Evolutionary conservation across 2,888 invertebrate species (phyloP).

Genomic region (Aproaerema taeniolella): DNA sequence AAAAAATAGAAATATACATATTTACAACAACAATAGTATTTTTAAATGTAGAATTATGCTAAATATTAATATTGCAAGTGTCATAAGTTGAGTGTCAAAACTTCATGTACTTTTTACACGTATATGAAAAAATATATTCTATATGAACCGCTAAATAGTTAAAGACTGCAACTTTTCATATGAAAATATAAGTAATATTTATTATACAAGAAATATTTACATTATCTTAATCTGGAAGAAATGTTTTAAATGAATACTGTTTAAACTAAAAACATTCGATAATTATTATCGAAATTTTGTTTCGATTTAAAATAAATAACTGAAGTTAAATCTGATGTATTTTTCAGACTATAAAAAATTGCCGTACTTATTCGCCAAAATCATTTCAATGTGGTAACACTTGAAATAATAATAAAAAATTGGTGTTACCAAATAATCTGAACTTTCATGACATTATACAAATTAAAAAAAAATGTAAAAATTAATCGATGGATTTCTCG

Average conservation of each 20-base stretch:
- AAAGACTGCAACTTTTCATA: slow-evolving; percentile 47
- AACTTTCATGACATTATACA: too few species aligned
- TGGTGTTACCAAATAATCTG: too few species aligned
- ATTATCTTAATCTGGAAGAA: slow-evolving; percentile 37
- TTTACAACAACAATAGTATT: slow-evolving; percentile 54
- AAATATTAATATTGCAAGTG: slow-evolving; percentile 61
- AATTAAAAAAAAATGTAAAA: too few species aligned
- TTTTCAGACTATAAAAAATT: too few species aligned
- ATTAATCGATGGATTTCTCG: too few species aligned
- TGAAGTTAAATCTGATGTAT: too few species aligned
- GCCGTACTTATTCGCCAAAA: too few species aligned
- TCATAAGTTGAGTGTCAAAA: slow-evolving; percentile 46
- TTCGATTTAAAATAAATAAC: too few species aligned
- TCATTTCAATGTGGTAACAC: too few species aligned
- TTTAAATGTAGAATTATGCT: slow-evolving; percentile 31
- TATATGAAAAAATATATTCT: slow-evolving; percentile 67
- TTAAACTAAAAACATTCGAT: slow-evolving; percentile 35
- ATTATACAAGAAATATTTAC: slow-evolving; percentile 45
- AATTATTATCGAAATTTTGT: too few species aligned
- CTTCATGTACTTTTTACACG: slow-evolving; percentile 23
- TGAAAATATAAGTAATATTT: slow-evolving; percentile 63
- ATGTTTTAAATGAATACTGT: slow-evolving; percentile 57
- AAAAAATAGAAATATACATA: slow-evolving; percentile 35
- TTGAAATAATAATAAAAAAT: too few species aligned
- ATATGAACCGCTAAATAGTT: slow-evolving; percentile 42